Evolutionary conservation across 2,113 vertebrate genomes (phyloP).

Genomic region (Panthera uncia): DNA sequence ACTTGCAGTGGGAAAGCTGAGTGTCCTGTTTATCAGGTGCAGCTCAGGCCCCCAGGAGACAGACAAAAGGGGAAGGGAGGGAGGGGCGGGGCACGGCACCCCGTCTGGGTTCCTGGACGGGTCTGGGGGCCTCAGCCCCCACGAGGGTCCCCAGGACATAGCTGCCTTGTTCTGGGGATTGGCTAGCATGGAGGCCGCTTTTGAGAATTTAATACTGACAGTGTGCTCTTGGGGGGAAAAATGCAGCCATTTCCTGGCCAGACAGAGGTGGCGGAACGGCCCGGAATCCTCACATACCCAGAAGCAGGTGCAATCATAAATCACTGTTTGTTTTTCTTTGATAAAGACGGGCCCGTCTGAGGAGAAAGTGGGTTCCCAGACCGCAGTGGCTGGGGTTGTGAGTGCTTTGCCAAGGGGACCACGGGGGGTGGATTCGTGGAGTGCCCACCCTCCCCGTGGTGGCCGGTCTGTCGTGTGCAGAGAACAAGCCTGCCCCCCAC

Average conservation of each 20-base stretch:
- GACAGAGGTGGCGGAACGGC: neutral
- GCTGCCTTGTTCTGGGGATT: neutral
- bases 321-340: conserved; percentile 50
- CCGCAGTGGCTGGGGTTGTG: fast-evolving
- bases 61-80: fast-evolving
- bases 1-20: too few relatives aligned
- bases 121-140: neutral
- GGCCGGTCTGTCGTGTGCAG: fast-evolving
- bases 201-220: neutral
- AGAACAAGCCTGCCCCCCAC: neutral
- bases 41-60: neutral
- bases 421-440: neutral
- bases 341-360: conserved; percentile 15
- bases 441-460: fast-evolving
- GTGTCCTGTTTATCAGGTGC: neutral
- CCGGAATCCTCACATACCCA: neutral
- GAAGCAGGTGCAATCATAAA: conserved; percentile 46
- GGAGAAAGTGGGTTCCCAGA: neutral
- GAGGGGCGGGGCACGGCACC: fast-evolving
- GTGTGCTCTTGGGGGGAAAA: neutral
- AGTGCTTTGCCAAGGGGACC: neutral
- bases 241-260: conserved; percentile 66
- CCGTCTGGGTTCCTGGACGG: fast-evolving
- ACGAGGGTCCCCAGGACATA: fast-evolving
- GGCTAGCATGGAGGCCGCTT: neutral